Evolutionary conservation across 2,113 vertebrate species (phyloP).

Genomic region (Ovis aries): DNA sequence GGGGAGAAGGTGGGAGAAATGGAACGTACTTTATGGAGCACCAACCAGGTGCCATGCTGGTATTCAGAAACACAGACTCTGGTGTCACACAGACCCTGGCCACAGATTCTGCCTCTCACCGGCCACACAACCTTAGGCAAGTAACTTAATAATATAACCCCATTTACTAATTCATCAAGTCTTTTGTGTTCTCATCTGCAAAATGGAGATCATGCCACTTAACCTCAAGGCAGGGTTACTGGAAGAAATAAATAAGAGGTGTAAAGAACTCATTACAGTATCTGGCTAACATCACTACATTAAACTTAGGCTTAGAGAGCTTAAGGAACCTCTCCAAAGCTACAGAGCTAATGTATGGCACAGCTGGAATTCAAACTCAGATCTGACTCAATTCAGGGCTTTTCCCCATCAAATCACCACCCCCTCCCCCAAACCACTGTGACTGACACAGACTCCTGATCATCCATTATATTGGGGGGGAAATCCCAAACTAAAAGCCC

Average conservation of each 20-base stretch:
- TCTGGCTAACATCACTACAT: neutral
- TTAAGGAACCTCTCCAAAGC: neutral
- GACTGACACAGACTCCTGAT: neutral
- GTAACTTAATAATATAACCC: neutral
- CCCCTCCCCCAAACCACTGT: neutral
- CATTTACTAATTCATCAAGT: neutral
- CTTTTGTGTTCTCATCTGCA: neutral
- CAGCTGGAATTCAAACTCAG: neutral
- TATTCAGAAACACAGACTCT: neutral
- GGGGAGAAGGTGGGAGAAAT: neutral
- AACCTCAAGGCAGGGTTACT: neutral
- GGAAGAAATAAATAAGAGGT: neutral
- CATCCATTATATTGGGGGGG: neutral
- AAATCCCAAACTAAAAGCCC: conserved; percentile 18
- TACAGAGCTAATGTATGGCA: neutral
- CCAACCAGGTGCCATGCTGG: neutral
- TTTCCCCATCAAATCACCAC: neutral
- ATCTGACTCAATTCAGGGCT: neutral
- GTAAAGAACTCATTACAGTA: neutral
- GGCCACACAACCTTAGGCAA: neutral
- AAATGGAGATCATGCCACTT: neutral
- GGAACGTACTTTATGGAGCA: neutral
- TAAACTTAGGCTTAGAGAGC: neutral
- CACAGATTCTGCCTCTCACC: neutral
- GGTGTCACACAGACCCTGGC: neutral